Evolutionary conservation across 2,797 vertebrate species (phyloP).

Genomic region (Sebastes kiyomatsui): DNA sequence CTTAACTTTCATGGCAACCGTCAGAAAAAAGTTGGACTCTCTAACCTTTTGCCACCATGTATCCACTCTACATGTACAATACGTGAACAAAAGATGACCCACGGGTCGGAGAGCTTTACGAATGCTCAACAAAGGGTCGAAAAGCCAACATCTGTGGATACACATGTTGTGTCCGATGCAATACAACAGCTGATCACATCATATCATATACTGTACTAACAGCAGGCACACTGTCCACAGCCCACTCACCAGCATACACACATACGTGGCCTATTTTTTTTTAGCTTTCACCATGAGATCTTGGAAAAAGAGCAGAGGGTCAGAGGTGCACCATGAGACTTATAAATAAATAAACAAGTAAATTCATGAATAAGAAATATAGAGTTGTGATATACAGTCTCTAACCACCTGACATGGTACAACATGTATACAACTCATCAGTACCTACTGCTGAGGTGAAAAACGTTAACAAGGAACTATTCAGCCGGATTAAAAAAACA

Average conservation of each 20-base stretch:
- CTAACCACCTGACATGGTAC: not conserved
- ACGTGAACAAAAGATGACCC: not conserved
- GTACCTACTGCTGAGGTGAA: not conserved
- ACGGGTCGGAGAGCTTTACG: not conserved
- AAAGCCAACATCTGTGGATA: not conserved
- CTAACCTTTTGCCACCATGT: not conserved
- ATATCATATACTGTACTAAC: not conserved
- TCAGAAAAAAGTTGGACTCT: not conserved
- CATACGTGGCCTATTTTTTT: not conserved
- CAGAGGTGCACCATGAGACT: not conserved
- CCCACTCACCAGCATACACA: not conserved
- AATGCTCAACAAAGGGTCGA: not conserved
- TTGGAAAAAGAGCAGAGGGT: not conserved
- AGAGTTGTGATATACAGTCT: not conserved
- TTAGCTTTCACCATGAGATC: not conserved
- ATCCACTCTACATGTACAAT: not conserved
- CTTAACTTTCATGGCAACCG: not conserved
- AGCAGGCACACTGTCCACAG: not conserved
- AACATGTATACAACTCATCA: not conserved
- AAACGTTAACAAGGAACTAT: not conserved
- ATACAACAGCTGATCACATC: not conserved
- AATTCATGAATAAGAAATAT: slow-evolving; percentile 37
- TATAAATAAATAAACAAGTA: slow-evolving; percentile 38
- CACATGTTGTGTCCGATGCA: not conserved
- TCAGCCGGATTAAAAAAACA: not conserved